Evolutionary conservation across 2,113 vertebrate species (phyloP), one percentile per base, ranked within the genome.

Genomic region (Albula goreensis): DNA sequence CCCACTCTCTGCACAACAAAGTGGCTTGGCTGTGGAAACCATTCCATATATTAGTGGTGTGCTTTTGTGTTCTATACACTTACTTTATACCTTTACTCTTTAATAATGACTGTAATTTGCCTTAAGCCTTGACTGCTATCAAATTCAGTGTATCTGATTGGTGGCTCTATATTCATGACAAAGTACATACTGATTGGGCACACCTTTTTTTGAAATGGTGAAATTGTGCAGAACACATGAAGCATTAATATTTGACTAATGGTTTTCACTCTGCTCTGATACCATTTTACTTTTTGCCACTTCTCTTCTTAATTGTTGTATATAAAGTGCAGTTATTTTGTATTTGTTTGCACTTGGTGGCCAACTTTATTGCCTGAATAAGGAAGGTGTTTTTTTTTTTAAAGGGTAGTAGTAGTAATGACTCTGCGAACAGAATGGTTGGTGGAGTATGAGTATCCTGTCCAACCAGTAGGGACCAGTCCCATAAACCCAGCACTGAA

Each of bases 11-110:
- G 63, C 66, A 82, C 63, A 12, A 52, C 5, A 70, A 50, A 70
- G 60, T 52, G 17, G 66, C 70, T 85, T 87, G 49, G 25, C n/a
- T 60, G 70, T 50, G 81, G 60, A 60, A 83, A 83, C 53, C 81
- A 83, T 56, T 25, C n/a, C 81, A 63, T 41, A 63, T 83, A 15
- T 83, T 83, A 50, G 50, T 81, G 80, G 9, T 13, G 17, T 81
- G 80, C 53, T 19, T 10, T n/a, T 74, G 22, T 80, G 48, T 81
- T 81, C 50, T 81, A 19, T n/a, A 15, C 50, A n/a, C 53, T 81
- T 31, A 22, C 10, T 8, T 74, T 8, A n/a, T 31, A 31, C n/a
- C 70, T 74, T 31, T 10, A 22, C n/a, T 74, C 4, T 74, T 31
- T 1, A 74, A 10, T 74, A 10, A n/a, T 70, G 63, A 70, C 63